These are phyloP conservation scores for Silurus lanzhouensis DNA, from an alignment of 2,797 vertebrate genomes.

Conservation along the genomic window DNA sequence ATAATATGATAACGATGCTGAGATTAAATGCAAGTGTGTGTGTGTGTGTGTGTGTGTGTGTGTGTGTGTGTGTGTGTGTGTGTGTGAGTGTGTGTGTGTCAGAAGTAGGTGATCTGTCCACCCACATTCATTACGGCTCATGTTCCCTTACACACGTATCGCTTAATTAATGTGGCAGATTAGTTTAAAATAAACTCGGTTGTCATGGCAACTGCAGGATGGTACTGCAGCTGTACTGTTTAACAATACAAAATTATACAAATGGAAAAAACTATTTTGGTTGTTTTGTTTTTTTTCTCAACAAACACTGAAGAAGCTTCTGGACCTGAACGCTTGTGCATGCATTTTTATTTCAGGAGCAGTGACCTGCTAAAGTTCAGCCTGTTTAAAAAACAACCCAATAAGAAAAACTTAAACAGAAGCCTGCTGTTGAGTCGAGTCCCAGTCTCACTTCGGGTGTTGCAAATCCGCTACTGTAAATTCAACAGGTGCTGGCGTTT, in stretches of 20 bases:
- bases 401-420: neutral
- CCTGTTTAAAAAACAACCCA: neutral
- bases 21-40: neutral
- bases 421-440: neutral
- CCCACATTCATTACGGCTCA: slow-evolving; percentile 24
- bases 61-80: slow-evolving; percentile 14
- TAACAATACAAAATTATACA: slow-evolving; percentile 5
- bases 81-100: slow-evolving; percentile 10
- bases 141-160: slow-evolving; percentile 15
- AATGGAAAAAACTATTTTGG: neutral
- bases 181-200: slow-evolving; percentile 18
- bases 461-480: too few species aligned
- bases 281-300: too few species aligned
- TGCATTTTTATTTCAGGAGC: neutral
- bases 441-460: neutral
- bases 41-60: slow-evolving; percentile 16
- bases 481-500: neutral
- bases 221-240: neutral
- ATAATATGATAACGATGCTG: neutral
- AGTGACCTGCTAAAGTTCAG: neutral
- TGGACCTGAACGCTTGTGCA: neutral
- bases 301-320: neutral
- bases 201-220: slow-evolving; percentile 5
- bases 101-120: slow-evolving; percentile 24
- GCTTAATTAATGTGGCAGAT: slow-evolving; percentile 44